Conservation (phyloP, 2,113 vertebrate species). For the Oreamnos americanus region DNA sequence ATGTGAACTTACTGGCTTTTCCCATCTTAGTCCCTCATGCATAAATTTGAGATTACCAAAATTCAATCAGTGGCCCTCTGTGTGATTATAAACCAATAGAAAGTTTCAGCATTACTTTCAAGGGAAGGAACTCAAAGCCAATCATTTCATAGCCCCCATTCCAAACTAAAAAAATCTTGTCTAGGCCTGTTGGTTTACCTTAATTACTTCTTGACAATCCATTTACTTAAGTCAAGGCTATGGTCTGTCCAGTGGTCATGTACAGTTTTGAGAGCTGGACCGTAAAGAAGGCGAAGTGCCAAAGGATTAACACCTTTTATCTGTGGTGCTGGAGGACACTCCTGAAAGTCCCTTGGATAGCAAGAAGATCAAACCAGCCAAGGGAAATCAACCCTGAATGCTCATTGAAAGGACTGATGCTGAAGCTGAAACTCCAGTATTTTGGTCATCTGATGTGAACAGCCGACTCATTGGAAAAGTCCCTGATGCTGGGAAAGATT, state of each 20-base stretch:
- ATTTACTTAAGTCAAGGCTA: not conserved
- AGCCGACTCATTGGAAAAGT: not conserved
- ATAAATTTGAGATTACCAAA: not conserved
- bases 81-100: not conserved
- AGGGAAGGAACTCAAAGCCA: not conserved
- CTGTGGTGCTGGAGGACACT: not conserved
- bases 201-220: not conserved
- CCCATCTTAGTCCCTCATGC: not conserved
- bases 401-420: not conserved
- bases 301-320: not conserved
- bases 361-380: not conserved
- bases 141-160: not conserved
- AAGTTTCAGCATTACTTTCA: not conserved
- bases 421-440: not conserved
- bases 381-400: not conserved
- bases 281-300: accelerated
- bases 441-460: not conserved
- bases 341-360: not conserved
- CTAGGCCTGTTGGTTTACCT: not conserved
- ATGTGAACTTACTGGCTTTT: not conserved
- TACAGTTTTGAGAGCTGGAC: not conserved
- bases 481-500: not conserved
- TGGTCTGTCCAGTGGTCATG: not conserved
- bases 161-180: not conserved
- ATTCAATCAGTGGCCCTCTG: not conserved